Evolutionary conservation across 2,113 vertebrate species (phyloP).

Genomic region (Ardeotis arabs): DNA sequence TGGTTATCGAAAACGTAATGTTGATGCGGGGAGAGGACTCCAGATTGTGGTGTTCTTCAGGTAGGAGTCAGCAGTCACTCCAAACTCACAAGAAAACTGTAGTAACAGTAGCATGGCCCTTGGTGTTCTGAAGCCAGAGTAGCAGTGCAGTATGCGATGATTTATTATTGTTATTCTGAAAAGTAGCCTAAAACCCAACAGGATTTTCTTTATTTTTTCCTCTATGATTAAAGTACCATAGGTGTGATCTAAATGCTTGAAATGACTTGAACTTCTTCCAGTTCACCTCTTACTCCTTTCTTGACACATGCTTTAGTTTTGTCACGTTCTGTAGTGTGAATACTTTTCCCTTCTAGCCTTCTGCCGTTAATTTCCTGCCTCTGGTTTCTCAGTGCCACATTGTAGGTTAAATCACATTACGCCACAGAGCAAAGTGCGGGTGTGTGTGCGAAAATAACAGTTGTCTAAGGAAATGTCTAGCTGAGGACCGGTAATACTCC

Average conservation of each 20-base stretch:
- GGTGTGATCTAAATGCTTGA: not conserved
- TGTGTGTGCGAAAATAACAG: not conserved
- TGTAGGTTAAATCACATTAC: not conserved
- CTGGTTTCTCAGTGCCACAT: accelerated
- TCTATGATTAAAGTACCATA: not conserved
- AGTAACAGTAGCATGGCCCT: not conserved
- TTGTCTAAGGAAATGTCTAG: accelerated
- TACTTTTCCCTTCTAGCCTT: not conserved
- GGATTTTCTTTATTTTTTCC: constrained; percentile 13
- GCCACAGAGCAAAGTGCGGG: not conserved
- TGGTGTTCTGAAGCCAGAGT: not conserved
- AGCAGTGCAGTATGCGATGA: accelerated
- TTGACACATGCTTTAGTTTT: not conserved
- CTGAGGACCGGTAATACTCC: not conserved
- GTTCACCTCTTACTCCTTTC: not conserved
- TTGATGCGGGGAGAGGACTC: not conserved
- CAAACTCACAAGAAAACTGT: not conserved
- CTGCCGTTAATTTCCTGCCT: not conserved
- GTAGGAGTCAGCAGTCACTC: not conserved
- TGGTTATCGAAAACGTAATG: not conserved
- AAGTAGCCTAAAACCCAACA: not conserved
- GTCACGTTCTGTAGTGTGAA: accelerated
- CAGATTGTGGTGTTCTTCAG: accelerated
- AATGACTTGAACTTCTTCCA: constrained; percentile 2
- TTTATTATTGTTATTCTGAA: constrained; percentile 17